Evolutionary conservation across 2,888 invertebrate genomes (phyloP).

Genomic region (Pseudococcus jackbeardsleyi): DNA sequence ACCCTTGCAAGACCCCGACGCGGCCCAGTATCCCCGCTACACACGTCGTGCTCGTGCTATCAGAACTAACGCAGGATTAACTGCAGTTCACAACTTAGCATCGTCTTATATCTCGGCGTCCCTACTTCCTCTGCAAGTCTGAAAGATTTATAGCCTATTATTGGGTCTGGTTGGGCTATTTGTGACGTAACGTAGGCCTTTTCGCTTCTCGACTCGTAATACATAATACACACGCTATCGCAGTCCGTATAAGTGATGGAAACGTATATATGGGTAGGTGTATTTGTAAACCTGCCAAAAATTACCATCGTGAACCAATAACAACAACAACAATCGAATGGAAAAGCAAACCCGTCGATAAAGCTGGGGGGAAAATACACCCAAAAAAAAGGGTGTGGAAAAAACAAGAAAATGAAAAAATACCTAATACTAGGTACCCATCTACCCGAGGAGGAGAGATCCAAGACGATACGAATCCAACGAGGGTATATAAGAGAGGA

Average conservation of each 20-base stretch:
- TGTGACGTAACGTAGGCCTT: background rate
- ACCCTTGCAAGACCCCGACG: background rate
- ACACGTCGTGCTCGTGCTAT: background rate
- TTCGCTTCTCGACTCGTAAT: background rate
- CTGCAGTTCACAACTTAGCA: slow-evolving; percentile 15
- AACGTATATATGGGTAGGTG: background rate
- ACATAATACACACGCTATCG: background rate
- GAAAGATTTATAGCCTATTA: slow-evolving; percentile 1
- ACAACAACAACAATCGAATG: slow-evolving; percentile 1
- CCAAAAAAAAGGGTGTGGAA: background rate
- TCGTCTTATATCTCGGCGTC: background rate
- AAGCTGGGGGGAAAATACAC: background rate
- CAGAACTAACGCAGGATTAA: background rate
- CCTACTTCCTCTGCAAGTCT: background rate
- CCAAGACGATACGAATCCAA: background rate
- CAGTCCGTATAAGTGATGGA: background rate
- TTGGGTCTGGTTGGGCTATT: background rate
- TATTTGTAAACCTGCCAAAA: background rate
- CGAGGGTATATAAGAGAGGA: too few relatives aligned
- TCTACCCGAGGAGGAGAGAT: background rate
- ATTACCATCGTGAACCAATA: background rate
- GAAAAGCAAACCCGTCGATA: background rate
- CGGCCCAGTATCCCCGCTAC: background rate
- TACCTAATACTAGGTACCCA: slow-evolving; percentile 19
- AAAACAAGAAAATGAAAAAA: slow-evolving; percentile 35